A percentile compares a stretch with the other conserved stretches of the same genome.
phyloP scores from a whole-genome alignment of 2,113 vertebrate species.

The Myanophis thanlyinensis region DNA sequence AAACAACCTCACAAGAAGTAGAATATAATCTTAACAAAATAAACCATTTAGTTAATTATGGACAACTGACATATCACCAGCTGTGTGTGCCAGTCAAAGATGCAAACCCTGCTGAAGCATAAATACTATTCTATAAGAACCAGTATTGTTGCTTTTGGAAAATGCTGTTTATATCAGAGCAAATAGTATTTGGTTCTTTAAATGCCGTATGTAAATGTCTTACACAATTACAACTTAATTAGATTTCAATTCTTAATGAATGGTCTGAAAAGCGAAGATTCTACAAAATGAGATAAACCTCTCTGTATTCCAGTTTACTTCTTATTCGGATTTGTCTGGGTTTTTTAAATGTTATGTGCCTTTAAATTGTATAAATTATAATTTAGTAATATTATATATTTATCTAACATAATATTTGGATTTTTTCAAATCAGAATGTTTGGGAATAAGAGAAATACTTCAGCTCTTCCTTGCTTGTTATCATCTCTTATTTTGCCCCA shows the following conservation, averaged over 20 bases:
- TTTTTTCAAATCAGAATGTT: background rate
- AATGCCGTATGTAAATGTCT: background rate
- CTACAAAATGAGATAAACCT: background rate
- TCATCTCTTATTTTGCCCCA: background rate
- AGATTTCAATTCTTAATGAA: background rate
- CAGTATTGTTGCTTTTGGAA: background rate
- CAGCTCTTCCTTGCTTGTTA: background rate
- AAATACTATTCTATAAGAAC: background rate
- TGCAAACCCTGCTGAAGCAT: background rate
- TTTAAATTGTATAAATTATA: background rate
- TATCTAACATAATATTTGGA: background rate
- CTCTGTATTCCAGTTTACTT: background rate
- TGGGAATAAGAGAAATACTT: background rate
- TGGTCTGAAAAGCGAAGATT: background rate
- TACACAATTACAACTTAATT: background rate
- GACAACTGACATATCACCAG: background rate
- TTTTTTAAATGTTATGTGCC: background rate
- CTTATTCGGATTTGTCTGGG: background rate
- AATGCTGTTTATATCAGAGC: background rate
- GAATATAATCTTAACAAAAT: background rate
- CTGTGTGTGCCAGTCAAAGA: background rate
- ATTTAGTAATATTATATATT: background rate
- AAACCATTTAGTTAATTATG: background rate
- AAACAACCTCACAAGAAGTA: background rate
- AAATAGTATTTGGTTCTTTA: background rate